Evolutionary conservation across 2,888 invertebrate genomes (phyloP), one percentile per base, ranked within the genome.

Genomic region (Kuschelorhynchus macadamiae): DNA sequence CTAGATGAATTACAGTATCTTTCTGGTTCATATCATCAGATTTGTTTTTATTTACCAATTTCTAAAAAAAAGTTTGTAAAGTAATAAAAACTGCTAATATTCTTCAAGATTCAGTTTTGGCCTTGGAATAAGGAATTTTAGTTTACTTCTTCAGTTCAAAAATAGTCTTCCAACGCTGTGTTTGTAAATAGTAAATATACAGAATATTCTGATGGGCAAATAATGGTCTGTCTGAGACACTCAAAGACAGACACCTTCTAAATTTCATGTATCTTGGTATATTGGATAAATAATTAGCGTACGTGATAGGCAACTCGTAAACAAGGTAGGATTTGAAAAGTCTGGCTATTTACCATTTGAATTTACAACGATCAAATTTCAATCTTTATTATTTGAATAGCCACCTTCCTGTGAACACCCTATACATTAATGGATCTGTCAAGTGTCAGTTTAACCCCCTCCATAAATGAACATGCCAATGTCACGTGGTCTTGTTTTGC

Each of bases 1-100:
- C 87, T 80, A 97, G 90, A 87, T 97, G 96, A 86, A 96, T 95
- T 78, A 96, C 89, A 76, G 95, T 94, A 86, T 96, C 95, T 85
- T 88, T 88, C 84, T 92, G 91, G 87, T 89, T 89, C 91, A 91
- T 91, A 73, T 80, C 81, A 80, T 76, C 49, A 52, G 67, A 72
- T 41, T 41, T 30, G n/a, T 36, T n/a, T n/a, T 30, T 30, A 4
- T 30, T 9, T 30, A 7, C 4, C 4, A 30, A 30, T 30, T 30
- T 9, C 30, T 9, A 30, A 9, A 30, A 30, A 30, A 7, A 9
- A 7, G 7, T 21, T 20, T 9, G 18, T 30, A 17, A 12, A 50
- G 1, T 14, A 46, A 16, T 1, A 9, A 41, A 12, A 7, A 39
- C 14, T 9, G 20, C 20, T 20, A n/a, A 53, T 21, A 14, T 14